A percentile compares a stretch with the other conserved stretches of the same genome.
Evolutionary conservation across 1,140 invertebrate genomes (phyloP).

Genomic region (Conus betulinus): DNA sequence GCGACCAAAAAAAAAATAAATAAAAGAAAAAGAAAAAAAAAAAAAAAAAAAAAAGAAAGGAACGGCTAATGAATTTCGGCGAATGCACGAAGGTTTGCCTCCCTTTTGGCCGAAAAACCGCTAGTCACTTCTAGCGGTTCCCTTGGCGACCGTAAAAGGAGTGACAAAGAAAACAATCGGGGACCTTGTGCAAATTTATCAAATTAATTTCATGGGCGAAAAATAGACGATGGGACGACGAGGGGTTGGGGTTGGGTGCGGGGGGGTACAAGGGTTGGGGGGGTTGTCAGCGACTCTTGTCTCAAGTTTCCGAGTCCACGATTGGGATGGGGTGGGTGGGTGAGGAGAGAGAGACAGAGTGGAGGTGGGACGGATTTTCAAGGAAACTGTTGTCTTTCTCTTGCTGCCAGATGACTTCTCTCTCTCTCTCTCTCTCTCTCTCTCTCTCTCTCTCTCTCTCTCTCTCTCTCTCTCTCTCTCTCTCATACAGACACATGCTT

Average conservation of each 20-base stretch:
- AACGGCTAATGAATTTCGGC: too few relatives aligned
- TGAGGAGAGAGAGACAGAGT: background rate
- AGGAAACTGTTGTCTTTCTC: too few relatives aligned
- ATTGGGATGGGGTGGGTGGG: background rate
- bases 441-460: too few relatives aligned
- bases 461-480: too few relatives aligned
- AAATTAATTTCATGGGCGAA: constrained; percentile 26
- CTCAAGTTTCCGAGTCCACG: too few relatives aligned
- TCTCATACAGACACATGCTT: too few relatives aligned
- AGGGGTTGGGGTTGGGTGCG: background rate
- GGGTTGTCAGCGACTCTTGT: background rate
- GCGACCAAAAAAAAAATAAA: too few relatives aligned
- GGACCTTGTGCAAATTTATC: constrained; percentile 24
- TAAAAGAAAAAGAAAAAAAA: too few relatives aligned
- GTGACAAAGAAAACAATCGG: constrained; percentile 15
- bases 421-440: too few relatives aligned
- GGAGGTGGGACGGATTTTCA: background rate
- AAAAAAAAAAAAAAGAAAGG: too few relatives aligned
- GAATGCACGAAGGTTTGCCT: background rate
- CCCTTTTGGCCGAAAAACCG: background rate
- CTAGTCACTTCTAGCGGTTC: background rate
- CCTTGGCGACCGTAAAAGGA: background rate
- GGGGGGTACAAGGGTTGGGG: background rate
- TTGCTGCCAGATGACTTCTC: too few relatives aligned
- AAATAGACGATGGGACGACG: background rate